Evolutionary conservation across 2,113 vertebrate species (phyloP).

Genomic region (Tyrannus savana): DNA sequence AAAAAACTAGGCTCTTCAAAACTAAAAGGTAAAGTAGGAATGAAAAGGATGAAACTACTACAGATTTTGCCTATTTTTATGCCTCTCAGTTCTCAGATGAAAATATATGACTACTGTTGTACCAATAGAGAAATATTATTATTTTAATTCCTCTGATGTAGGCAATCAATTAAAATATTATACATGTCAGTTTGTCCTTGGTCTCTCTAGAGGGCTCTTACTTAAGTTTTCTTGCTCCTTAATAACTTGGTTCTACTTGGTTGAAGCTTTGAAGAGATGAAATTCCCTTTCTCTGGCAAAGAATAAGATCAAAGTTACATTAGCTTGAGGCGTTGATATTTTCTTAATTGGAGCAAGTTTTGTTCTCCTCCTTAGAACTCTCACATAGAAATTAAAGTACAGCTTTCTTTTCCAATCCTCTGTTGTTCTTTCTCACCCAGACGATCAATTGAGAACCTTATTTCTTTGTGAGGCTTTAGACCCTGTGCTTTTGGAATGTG

Average conservation of each 20-base stretch:
- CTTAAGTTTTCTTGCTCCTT: constrained; percentile 23
- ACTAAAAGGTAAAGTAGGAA: background rate
- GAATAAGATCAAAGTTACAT: background rate
- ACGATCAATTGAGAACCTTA: background rate
- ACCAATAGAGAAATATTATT: background rate
- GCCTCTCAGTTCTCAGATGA: background rate
- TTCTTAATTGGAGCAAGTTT: constrained; percentile 54
- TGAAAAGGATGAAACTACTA: background rate
- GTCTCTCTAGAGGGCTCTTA: constrained; percentile 7
- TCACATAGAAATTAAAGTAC: constrained; percentile 12
- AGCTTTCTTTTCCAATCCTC: background rate
- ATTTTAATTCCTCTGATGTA: constrained; percentile 28
- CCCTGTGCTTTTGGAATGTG: background rate
- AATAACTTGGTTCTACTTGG: constrained; percentile 50
- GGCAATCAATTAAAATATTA: constrained; percentile 40
- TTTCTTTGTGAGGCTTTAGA: background rate
- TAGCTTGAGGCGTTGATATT: constrained; percentile 44
- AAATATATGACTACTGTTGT: background rate
- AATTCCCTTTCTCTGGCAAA: constrained; percentile 55
- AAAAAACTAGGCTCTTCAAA: background rate
- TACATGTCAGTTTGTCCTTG: constrained; percentile 38
- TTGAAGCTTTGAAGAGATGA: constrained; percentile 45
- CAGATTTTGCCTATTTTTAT: background rate
- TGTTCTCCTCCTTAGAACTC: constrained; percentile 6
- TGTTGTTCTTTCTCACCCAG: background rate